Percentiles rank a stretch among this genome's conserved stretches.
These are phyloP conservation scores for Melanerpes aurifrons DNA, from an alignment of 2,113 vertebrate genomes.

Conservation along the genomic window DNA sequence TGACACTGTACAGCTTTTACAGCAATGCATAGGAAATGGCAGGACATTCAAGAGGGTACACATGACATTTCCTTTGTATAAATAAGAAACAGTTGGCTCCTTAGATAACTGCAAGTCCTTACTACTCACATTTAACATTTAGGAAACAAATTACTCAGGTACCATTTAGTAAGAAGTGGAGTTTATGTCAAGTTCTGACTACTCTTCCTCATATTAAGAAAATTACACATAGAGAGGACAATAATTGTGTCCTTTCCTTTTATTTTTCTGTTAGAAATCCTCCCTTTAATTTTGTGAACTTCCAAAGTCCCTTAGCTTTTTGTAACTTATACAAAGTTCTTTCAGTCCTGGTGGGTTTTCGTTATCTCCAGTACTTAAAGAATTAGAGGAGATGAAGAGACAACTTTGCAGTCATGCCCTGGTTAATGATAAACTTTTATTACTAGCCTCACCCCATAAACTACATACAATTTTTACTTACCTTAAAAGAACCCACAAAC, in stretches of 20 bases:
- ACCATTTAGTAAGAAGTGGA: background rate
- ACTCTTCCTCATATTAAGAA: background rate
- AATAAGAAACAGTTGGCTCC: background rate
- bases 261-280: background rate
- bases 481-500: background rate
- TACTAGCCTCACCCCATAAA: background rate
- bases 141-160: background rate
- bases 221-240: background rate
- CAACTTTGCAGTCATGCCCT: background rate
- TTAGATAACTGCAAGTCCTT: background rate
- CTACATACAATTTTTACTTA: background rate
- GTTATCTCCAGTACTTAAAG: background rate
- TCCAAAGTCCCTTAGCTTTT: background rate
- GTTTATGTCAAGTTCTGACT: background rate
- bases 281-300: background rate
- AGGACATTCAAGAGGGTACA: fast-evolving
- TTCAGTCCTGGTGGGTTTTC: background rate
- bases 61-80: fast-evolving
- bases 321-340: background rate
- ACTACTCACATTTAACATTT: background rate
- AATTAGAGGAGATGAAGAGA: background rate
- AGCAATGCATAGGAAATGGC: fast-evolving
- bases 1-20: background rate
- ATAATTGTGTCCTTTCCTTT: background rate
- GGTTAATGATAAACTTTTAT: slow-evolving; percentile 38